Conservation (phyloP, 2,797 vertebrate genomes). For the Sciaenops ocellatus region DNA sequence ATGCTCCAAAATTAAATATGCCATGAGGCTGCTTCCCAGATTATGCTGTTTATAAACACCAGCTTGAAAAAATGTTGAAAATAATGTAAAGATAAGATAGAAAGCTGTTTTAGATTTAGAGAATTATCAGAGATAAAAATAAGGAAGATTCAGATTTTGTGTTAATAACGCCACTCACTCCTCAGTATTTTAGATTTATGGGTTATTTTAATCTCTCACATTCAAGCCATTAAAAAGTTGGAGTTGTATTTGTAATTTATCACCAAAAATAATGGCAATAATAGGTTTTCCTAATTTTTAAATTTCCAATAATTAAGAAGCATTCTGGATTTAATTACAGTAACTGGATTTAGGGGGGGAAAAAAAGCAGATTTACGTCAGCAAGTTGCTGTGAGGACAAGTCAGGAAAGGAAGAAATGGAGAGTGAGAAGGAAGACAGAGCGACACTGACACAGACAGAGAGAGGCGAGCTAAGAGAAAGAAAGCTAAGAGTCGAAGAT, state of each 20-base stretch:
- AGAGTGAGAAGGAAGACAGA: conserved; percentile 4
- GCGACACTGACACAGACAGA: conserved; percentile 16
- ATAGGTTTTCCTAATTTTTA: not conserved
- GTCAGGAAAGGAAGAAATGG: not conserved
- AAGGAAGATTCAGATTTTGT: not conserved
- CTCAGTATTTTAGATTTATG: conserved; percentile 1
- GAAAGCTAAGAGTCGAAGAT: conserved; percentile 41
- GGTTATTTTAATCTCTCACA: not conserved
- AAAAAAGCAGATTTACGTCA: conserved; percentile 1
- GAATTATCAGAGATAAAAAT: not conserved
- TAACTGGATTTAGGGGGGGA: not conserved
- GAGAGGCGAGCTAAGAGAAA: conserved; percentile 17
- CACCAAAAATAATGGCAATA: not conserved
- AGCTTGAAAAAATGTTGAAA: not conserved
- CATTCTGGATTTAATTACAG: not conserved
- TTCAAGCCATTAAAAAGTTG: not conserved
- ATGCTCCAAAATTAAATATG: conserved; percentile 30
- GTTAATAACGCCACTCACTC: not conserved
- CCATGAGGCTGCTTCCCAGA: conserved; percentile 33
- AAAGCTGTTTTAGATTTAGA: not conserved
- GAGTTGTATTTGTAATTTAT: too few species aligned
- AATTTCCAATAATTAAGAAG: not conserved
- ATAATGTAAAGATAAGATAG: not conserved
- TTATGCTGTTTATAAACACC: conserved; percentile 32
- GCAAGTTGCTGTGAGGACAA: conserved; percentile 39